These are phyloP conservation scores for Euproctis similis DNA, from an alignment of 2,888 invertebrate species.

Conservation along the genomic window DNA sequence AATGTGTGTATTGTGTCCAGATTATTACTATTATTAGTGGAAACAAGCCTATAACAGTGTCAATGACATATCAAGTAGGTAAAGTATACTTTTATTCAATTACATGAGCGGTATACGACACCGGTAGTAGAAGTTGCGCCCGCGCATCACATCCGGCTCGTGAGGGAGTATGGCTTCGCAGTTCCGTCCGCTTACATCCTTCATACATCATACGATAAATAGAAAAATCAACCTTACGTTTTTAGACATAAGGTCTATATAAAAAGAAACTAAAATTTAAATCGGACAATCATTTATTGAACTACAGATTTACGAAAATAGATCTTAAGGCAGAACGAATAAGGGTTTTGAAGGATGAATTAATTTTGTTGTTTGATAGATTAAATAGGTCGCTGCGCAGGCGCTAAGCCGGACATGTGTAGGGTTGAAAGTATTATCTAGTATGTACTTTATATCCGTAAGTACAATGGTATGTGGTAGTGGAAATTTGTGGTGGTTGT, in stretches of 20 bases:
- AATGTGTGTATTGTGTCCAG: no score
- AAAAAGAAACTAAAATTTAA: neutral
- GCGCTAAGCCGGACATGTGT: slow-evolving; percentile 34
- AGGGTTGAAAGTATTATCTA: slow-evolving; percentile 28
- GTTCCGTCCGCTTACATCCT: slow-evolving; percentile 43
- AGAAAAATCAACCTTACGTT: slow-evolving; percentile 5
- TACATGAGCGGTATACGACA: slow-evolving; percentile 54
- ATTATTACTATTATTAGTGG: no score
- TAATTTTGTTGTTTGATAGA: slow-evolving; percentile 2
- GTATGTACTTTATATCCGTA: slow-evolving; percentile 12
- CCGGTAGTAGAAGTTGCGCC: slow-evolving; percentile 58
- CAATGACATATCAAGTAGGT: slow-evolving; percentile 40
- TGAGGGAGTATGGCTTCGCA: slow-evolving; percentile 68
- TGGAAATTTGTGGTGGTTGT: no score
- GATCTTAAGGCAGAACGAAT: neutral
- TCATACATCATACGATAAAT: neutral
- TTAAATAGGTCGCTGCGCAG: slow-evolving; percentile 24
- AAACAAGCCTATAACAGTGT: no score
- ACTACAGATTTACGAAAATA: slow-evolving; percentile 1
- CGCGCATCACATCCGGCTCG: slow-evolving; percentile 65
- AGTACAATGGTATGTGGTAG: slow-evolving; percentile 13
- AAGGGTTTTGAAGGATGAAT: neutral
- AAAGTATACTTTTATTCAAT: no score
- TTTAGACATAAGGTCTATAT: neutral
- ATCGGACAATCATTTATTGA: neutral